Evolutionary conservation across 2,113 vertebrate species (phyloP).

Genomic region (Glaucomys volans): DNA sequence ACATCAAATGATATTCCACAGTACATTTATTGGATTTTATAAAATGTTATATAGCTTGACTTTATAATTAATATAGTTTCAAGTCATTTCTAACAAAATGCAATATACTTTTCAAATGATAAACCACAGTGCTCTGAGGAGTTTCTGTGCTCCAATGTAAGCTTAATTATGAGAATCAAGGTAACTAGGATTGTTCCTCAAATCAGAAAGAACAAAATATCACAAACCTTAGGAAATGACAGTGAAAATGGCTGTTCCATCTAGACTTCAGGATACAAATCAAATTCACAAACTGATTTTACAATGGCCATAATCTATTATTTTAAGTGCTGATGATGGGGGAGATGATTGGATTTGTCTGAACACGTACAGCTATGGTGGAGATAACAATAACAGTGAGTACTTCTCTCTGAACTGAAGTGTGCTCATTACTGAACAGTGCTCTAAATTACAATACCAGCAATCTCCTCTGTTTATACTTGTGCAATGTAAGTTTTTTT

Average conservation of each 20-base stretch:
- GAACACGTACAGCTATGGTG: background rate
- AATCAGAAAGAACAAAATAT: conserved; percentile 51
- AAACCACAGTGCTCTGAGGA: background rate
- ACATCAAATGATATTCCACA: background rate
- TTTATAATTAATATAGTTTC: conserved; percentile 48
- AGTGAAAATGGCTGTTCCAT: conserved; percentile 11
- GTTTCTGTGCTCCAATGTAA: background rate
- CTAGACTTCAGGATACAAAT: background rate
- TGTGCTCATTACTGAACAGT: conserved; percentile 21
- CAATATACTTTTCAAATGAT: conserved; percentile 14
- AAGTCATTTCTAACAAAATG: background rate
- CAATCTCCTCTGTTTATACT: background rate
- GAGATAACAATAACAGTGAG: background rate
- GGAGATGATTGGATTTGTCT: background rate
- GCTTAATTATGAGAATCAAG: background rate
- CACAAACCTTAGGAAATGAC: conserved; percentile 23
- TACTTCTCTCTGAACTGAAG: conserved; percentile 18
- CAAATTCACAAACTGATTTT: conserved; percentile 42
- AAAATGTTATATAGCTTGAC: background rate
- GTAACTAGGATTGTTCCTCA: conserved; percentile 37
- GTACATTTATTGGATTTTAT: conserved; percentile 12
- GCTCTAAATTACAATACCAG: background rate
- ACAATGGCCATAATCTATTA: conserved; percentile 10
- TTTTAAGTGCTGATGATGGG: background rate
- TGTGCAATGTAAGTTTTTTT: background rate